Evolutionary conservation across 2,888 invertebrate species (phyloP).

Genomic region (Standfussiana lucernea): DNA sequence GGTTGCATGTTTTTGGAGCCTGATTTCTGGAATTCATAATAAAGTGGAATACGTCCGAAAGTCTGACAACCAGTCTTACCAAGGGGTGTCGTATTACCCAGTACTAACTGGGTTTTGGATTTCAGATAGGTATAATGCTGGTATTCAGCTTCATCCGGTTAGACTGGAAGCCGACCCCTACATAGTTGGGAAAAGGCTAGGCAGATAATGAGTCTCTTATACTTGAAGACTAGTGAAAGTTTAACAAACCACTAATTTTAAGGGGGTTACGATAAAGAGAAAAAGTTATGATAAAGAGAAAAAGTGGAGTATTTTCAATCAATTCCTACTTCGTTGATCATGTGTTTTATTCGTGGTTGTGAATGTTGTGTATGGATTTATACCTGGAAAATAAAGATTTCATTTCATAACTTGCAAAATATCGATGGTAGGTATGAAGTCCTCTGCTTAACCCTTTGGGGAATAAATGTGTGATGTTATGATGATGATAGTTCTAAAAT

Average conservation of each 20-base stretch:
- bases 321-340: not conserved
- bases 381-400: too few species aligned
- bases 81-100: not conserved
- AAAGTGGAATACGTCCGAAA: not conserved
- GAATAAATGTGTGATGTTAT: not conserved
- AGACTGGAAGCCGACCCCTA: too few species aligned
- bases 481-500: not conserved
- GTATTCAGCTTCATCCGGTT: not conserved
- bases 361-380: too few species aligned
- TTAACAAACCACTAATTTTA: too few species aligned
- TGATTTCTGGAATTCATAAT: conserved; percentile 36
- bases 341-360: too few species aligned
- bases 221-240: too few species aligned
- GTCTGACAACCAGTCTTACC: not conserved
- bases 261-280: too few species aligned
- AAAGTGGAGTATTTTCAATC: not conserved
- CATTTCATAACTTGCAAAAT: too few species aligned
- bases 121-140: not conserved
- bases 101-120: not conserved
- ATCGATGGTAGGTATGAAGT: too few species aligned
- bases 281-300: too few species aligned
- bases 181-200: too few species aligned
- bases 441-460: not conserved
- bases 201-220: too few species aligned
- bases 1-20: conserved; percentile 47